Conservation (phyloP, 2,797 vertebrate species). For the Melanotaenia boesemani region DNA sequence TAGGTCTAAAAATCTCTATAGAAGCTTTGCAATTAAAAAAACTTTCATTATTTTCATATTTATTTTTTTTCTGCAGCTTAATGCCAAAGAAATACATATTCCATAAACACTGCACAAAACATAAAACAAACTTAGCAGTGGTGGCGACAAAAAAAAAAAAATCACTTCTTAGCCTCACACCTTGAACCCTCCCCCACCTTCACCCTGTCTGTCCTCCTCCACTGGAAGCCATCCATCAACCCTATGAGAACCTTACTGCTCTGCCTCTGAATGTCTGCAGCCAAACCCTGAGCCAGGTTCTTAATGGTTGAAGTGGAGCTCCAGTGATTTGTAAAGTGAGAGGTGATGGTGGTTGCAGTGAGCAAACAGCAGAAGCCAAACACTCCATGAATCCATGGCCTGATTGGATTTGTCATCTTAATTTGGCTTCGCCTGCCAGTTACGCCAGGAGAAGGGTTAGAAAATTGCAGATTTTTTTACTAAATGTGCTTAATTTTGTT, state of each 20-base stretch:
- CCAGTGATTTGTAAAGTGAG: conserved; percentile 86
- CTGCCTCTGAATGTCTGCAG: conserved; percentile 20
- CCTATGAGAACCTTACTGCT: conserved; percentile 57
- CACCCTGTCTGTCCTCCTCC: conserved; percentile 63
- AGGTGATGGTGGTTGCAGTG: conserved; percentile 61
- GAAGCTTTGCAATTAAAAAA: no score
- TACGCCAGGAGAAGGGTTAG: conserved; percentile 13
- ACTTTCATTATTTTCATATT: no score
- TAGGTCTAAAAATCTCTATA: no score
- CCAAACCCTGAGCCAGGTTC: conserved; percentile 39
- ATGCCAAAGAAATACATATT: conserved; percentile 3
- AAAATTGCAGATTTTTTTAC: not conserved
- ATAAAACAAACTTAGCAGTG: conserved; percentile 35
- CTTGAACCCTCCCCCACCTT: conserved; percentile 42
- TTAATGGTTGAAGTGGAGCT: conserved; percentile 79
- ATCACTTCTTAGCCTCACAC: conserved; percentile 65
- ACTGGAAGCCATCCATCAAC: conserved; percentile 72
- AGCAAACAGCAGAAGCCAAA: conserved; percentile 53
- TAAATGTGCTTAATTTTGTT: not conserved
- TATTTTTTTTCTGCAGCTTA: not conserved
- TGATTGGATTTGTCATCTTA: conserved; percentile 8
- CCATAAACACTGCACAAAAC: conserved; percentile 23
- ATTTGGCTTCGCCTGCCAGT: conserved; percentile 10
- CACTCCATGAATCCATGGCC: conserved; percentile 73
- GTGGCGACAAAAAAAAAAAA: conserved; percentile 26